Base-by-base conservation (phyloP, 2,113 vertebrate species). In the Sigmodon hispidus region DNA sequence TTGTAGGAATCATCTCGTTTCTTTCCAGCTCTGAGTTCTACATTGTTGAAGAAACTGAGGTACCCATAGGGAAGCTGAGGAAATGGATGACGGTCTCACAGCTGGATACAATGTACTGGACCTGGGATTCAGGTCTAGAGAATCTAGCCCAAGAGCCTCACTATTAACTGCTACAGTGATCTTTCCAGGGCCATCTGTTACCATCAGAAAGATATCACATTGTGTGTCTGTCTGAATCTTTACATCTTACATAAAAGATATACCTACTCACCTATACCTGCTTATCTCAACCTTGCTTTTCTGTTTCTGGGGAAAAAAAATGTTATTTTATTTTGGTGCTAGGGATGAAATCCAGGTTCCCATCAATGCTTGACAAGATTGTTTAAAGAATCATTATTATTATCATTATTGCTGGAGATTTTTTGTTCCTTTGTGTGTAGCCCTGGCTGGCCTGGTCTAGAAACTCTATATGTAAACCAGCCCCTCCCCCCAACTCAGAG, bases 81-180 rank as follows among this genome's bases (percentile, higher is more conserved):
- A 55, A 69, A 48, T 3, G 19, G 21, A 19, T 36, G 24, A 65
- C 26, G 15, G 21, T 40, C 80, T 61, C 59, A 48, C 1, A 81
- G n/a, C 13, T 43, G 17, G 43, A 31, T 65, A 63, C 26, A 48
- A 57, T 50, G 36, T 9, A 2, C 11, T 29, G 4, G 7, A 59
- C 48, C 36, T 3, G 0, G 40, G 29, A 34, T 45, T 50, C 45
- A 36, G 19, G 17, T 11, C 45, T 29, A 52, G 52, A 77, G 36
- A 48, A 36, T 80, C 36, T 48, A n/a, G 2, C 24, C 48, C 5
- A 9, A 4, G 69, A 13, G 8, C 80, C 34, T 91, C 45, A 13
- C 1, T 45, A 29, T 43, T 52, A 67, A 36, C 31, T 55, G 10
- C 13, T 15, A 10, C 0, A 29, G 10, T 3, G 1, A 19, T 34